phyloP scores from a whole-genome alignment of 2,888 invertebrate genomes.

The Strigamia transsilvanica region DNA sequence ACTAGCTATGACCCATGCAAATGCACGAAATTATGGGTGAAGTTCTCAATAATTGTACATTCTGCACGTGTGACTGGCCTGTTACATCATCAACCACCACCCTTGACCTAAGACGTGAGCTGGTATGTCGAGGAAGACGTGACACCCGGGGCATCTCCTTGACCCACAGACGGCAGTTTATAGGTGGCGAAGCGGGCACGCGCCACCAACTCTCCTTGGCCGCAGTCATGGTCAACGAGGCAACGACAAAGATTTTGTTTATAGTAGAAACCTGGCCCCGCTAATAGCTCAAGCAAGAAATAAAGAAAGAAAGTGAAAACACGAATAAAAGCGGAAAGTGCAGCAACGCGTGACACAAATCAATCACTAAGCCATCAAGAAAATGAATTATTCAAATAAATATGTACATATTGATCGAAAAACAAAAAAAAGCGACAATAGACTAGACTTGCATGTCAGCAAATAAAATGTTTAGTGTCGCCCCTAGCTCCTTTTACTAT shows the following conservation, averaged over 20 bases:
- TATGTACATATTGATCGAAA: neutral
- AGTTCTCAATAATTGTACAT: neutral
- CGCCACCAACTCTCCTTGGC: constrained; percentile 38
- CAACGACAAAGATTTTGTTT: neutral
- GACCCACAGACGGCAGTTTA: constrained; percentile 31
- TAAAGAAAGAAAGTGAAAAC: neutral
- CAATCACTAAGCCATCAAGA: constrained; percentile 22
- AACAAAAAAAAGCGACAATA: neutral
- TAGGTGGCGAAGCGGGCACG: constrained; percentile 31
- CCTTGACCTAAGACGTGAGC: constrained; percentile 31
- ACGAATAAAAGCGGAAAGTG: neutral
- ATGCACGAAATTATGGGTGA: neutral
- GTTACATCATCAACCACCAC: constrained; percentile 11
- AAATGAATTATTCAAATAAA: constrained; percentile 20
- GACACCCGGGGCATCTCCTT: constrained; percentile 38
- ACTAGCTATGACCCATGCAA: too few species aligned
- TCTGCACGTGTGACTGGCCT: constrained; percentile 22
- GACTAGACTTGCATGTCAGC: neutral
- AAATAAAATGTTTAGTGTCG: constrained; percentile 30
- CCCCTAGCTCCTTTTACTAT: neutral
- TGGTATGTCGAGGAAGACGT: constrained; percentile 22
- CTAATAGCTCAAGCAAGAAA: neutral
- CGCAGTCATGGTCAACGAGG: constrained; percentile 34
- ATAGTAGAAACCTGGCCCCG: neutral
- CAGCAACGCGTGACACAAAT: neutral